Percentiles rank a stretch among this genome's conserved stretches.
Conservation (phyloP, 2,797 vertebrate genomes). For the Enteromius thamalakanensis region DNA sequence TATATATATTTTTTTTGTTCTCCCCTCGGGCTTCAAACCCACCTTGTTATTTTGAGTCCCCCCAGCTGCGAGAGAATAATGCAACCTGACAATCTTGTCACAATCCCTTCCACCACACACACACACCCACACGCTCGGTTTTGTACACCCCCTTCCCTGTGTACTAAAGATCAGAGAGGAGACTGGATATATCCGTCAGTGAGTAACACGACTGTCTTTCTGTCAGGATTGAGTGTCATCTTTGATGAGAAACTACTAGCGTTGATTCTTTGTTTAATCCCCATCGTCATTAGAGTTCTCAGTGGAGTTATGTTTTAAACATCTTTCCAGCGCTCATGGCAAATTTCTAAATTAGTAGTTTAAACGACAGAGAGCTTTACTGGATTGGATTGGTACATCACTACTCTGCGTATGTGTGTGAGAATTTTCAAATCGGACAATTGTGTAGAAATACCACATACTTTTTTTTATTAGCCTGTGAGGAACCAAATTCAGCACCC, state of each 20-base stretch:
- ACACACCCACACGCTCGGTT: conserved; percentile 14
- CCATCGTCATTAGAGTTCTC: conserved; percentile 9
- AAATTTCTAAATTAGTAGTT: conserved; percentile 17
- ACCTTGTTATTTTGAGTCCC: conserved; percentile 58
- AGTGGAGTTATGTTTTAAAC: not conserved
- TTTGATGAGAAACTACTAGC: conserved; percentile 22
- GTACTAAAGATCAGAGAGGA: conserved; percentile 29
- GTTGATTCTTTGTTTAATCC: conserved; percentile 26
- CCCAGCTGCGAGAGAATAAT: conserved; percentile 52
- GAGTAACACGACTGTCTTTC: conserved; percentile 22
- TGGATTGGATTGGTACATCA: not conserved
- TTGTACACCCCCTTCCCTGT: conserved; percentile 17
- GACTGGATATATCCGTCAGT: conserved; percentile 30
- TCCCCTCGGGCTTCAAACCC: conserved; percentile 41
- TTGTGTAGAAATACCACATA: not conserved
- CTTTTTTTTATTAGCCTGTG: conserved; percentile 3
- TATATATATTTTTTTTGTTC: conserved; percentile 1
- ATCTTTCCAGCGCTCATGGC: not conserved
- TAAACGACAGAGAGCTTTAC: not conserved
- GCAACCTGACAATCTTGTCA: conserved; percentile 46
- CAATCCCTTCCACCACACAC: conserved; percentile 46
- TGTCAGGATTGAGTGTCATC: conserved; percentile 27
- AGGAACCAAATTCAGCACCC: not conserved
- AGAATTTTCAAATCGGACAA: not conserved
- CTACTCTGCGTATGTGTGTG: not conserved